Evolutionary conservation across 2,888 invertebrate genomes (phyloP).

Genomic region (Desoria tigrina): DNA sequence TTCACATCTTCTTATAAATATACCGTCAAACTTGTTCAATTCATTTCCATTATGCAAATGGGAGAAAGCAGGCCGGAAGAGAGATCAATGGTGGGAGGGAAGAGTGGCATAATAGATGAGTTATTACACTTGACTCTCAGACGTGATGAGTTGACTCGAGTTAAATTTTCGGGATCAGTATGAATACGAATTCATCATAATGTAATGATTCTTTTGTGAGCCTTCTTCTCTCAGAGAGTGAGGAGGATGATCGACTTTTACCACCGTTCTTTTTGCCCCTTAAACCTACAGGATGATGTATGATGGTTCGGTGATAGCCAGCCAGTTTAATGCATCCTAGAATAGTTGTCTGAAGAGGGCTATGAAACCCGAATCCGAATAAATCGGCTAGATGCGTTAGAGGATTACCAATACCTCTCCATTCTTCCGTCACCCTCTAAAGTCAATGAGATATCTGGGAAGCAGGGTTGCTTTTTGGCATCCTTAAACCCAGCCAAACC

Average conservation of each 20-base stretch:
- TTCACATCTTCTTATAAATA: too few relatives aligned
- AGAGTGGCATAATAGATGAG: constrained; percentile 32
- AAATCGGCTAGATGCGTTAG: constrained; percentile 1
- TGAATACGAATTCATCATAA: too few relatives aligned
- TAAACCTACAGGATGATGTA: too few relatives aligned
- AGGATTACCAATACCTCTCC: constrained; percentile 3
- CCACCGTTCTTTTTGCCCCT: too few relatives aligned
- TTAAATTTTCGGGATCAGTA: neutral
- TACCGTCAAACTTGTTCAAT: constrained; percentile 6
- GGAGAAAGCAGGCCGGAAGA: constrained; percentile 22
- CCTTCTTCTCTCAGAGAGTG: too few relatives aligned
- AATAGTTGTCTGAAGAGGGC: neutral
- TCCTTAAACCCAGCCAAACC: neutral
- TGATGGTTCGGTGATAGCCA: too few relatives aligned
- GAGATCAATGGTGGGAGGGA: constrained; percentile 29
- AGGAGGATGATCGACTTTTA: too few relatives aligned
- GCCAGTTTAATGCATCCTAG: too few relatives aligned
- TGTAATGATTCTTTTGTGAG: too few relatives aligned
- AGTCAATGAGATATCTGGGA: neutral
- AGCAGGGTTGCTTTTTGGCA: neutral
- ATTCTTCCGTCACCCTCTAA: constrained; percentile 4
- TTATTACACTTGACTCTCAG: constrained; percentile 30
- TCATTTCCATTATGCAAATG: constrained; percentile 38
- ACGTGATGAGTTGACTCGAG: constrained; percentile 30
- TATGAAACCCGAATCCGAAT: constrained; percentile 9